A percentile compares a stretch with the other conserved stretches of the same genome.
Evolutionary conservation across 2,888 invertebrate species (phyloP).

Genomic region (Drosophila basisetae): DNA sequence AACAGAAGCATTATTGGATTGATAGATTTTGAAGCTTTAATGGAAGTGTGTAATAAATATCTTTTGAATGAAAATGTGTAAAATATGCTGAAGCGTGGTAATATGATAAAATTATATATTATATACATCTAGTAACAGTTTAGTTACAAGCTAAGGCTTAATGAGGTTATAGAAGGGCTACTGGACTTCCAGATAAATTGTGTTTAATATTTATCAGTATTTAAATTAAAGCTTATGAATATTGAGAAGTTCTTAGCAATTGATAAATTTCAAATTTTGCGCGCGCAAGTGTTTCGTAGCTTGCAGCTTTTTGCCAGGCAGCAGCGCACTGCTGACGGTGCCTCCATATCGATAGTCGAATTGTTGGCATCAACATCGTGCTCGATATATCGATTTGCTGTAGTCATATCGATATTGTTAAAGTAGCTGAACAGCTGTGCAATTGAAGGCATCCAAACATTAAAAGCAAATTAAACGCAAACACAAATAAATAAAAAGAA

Average conservation of each 20-base stretch:
- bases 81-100: neutral
- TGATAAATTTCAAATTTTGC: neutral
- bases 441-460: constrained; percentile 16
- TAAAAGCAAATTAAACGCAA: constrained; percentile 8
- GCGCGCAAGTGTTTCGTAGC: constrained; percentile 12
- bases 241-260: neutral
- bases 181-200: neutral
- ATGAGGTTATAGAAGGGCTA: too few relatives aligned
- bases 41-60: neutral
- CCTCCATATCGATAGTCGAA: constrained; percentile 1
- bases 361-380: neutral
- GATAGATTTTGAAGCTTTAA: constrained; percentile 21
- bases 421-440: constrained; percentile 35
- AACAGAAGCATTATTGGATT: constrained; percentile 33
- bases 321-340: constrained; percentile 21
- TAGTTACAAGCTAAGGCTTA: neutral
- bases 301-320: constrained; percentile 24
- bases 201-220: neutral
- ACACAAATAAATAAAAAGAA: constrained; percentile 42
- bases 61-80: neutral
- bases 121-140: neutral
- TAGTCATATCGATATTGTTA: constrained; percentile 17
- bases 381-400: neutral
- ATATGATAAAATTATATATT: neutral
- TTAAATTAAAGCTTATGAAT: neutral